Evolutionary conservation across 2,888 invertebrate genomes (phyloP), one percentile per base, ranked within the genome.

Genomic region (Platycheirus rosarum): DNA sequence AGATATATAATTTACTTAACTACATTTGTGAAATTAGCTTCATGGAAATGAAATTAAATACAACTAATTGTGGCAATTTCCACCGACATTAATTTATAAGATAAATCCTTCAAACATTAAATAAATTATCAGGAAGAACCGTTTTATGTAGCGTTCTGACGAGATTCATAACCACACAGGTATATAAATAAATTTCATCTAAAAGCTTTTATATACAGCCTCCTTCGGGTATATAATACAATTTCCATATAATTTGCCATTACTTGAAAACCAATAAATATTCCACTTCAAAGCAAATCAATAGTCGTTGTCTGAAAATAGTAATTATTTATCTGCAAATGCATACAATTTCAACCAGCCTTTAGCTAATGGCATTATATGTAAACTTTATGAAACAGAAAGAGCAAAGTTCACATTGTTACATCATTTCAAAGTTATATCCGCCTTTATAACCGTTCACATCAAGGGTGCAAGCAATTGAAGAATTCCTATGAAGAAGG

Each of bases 351-450:
- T 29, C 26, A 16, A 29, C 14, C 44, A 44, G n/a, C 60, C 53
- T 65, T 53, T 32, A 9, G 23, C 49, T 66, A 68, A 74, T 74
- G 57, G 60, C 68, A 37, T 66, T 32, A 55, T 40, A 60, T 60
- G 35, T 49, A 11, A 11, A 63, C 66, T 74, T 48, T 29, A 40
- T 57, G 14, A n/a, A 68, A 35, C 32, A 49, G n/a, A 40, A 37
- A 32, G 20, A 60, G 5, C 40, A 29, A 5, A 40, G 55, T 55
- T 55, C 55, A 55, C 13, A 37, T 8, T 23, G 55, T 37, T 14
- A 11, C 16, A 18, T n/a, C 26, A 32, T 51, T 14, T 16, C 23
- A 23, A 23, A 23, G 23, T 6, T 23, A 23, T 23, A 23, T 23
- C 23, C 3, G 2, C 23, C 23, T 23, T 2, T 4, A 32, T 51